phyloP scores from a whole-genome alignment of 2,113 vertebrate genomes.

The Phycodurus eques region DNA sequence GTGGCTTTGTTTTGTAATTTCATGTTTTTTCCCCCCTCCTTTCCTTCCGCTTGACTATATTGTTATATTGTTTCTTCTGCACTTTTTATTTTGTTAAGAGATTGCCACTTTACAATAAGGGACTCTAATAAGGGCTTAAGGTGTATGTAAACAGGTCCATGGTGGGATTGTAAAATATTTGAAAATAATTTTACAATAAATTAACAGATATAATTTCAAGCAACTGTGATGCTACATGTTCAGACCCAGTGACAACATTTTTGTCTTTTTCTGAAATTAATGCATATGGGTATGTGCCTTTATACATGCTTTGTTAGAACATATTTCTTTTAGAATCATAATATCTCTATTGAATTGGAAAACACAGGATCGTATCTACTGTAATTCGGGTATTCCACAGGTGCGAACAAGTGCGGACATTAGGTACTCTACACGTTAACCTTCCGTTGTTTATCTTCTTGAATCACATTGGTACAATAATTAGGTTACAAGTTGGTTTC shows the following conservation, averaged over 20 bases:
- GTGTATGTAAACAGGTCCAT: not conserved
- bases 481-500: not conserved
- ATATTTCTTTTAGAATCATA: no score
- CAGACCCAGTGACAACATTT: no score
- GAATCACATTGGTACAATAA: not conserved
- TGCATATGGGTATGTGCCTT: no score
- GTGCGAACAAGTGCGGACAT: not conserved
- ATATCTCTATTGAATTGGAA: no score
- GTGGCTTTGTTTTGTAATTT: slow-evolving; percentile 8
- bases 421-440: not conserved
- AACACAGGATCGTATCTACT: no score
- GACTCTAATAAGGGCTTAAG: not conserved
- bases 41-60: slow-evolving; percentile 3
- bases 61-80: slow-evolving; percentile 7
- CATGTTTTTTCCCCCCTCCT: not conserved
- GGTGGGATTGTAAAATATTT: not conserved
- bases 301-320: no score
- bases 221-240: no score
- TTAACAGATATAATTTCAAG: no score
- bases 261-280: no score
- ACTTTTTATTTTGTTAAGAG: slow-evolving; percentile 1
- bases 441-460: not conserved
- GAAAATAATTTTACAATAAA: no score
- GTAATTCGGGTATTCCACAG: not conserved
- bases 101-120: slow-evolving; percentile 1